Conservation (phyloP, 2,888 invertebrate species). For the Pyrocoelia pectoralis region DNA sequence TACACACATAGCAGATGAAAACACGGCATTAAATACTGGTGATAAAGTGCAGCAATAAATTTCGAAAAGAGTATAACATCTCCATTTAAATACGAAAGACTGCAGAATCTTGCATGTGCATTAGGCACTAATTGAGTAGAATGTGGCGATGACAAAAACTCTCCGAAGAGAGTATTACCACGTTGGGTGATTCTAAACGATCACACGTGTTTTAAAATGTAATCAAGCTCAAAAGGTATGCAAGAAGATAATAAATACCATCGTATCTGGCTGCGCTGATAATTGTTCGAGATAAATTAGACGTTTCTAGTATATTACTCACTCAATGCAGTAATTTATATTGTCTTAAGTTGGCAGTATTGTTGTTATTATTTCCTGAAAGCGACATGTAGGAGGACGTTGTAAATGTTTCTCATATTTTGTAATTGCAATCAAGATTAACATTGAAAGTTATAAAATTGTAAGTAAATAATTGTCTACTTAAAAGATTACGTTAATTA, state of each 20-base stretch:
- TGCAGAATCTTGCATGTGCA: no score
- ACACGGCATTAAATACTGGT: no score
- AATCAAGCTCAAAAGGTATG: slow-evolving; percentile 29
- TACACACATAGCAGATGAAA: no score
- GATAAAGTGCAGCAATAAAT: no score
- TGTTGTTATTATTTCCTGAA: slow-evolving; percentile 59
- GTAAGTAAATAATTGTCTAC: slow-evolving; percentile 37
- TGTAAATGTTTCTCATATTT: slow-evolving; percentile 58
- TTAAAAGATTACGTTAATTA: slow-evolving; percentile 21
- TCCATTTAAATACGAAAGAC: no score
- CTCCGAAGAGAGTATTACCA: no score
- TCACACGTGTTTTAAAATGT: slow-evolving; percentile 23
- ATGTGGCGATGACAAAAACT: no score
- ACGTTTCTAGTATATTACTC: slow-evolving; percentile 55
- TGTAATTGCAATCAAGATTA: slow-evolving; percentile 60
- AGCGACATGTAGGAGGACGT: slow-evolving; percentile 57
- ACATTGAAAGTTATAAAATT: slow-evolving; percentile 52
- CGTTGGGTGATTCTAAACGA: no score
- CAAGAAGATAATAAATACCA: slow-evolving; percentile 38
- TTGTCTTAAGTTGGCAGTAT: slow-evolving; percentile 57
- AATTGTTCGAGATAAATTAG: slow-evolving; percentile 58
- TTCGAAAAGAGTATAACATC: no score
- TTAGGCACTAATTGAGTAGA: no score
- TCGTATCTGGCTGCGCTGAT: slow-evolving; percentile 43
- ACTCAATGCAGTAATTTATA: slow-evolving; percentile 55